These are phyloP conservation scores for Artibeus lituratus DNA, from an alignment of 2,797 vertebrate genomes.

Conservation along the genomic window DNA sequence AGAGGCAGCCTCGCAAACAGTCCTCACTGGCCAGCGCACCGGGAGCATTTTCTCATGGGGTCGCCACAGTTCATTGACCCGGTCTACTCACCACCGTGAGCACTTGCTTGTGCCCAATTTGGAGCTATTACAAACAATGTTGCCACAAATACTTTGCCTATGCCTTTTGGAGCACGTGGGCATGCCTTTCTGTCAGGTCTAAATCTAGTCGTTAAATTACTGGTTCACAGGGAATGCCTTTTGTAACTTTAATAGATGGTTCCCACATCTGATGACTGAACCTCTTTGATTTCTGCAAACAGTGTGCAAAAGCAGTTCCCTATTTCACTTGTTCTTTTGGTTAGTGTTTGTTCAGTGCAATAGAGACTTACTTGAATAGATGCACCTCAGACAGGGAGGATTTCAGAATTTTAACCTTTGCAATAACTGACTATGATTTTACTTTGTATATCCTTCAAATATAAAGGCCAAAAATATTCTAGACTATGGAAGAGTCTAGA, in stretches of 20 bases:
- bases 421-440: neutral
- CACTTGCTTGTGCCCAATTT: neutral
- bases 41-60: fast-evolving
- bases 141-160: neutral
- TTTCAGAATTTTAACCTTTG: neutral
- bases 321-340: neutral
- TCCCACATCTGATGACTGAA: neutral
- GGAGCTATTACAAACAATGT: neutral
- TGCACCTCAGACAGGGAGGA: neutral
- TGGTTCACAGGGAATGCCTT: neutral
- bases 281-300: neutral
- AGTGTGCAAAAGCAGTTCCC: neutral
- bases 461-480: neutral
- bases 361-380: neutral
- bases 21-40: fast-evolving
- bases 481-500: neutral
- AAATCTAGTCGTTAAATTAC: neutral
- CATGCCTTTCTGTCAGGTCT: neutral
- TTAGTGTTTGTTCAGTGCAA: neutral
- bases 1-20: neutral
- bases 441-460: neutral
- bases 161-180: neutral
- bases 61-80: neutral
- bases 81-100: neutral
- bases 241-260: neutral